Percentiles rank a stretch among this genome's conserved stretches.
Evolutionary conservation across 2,797 vertebrate species (phyloP).

Genomic region (Periparus ater): DNA sequence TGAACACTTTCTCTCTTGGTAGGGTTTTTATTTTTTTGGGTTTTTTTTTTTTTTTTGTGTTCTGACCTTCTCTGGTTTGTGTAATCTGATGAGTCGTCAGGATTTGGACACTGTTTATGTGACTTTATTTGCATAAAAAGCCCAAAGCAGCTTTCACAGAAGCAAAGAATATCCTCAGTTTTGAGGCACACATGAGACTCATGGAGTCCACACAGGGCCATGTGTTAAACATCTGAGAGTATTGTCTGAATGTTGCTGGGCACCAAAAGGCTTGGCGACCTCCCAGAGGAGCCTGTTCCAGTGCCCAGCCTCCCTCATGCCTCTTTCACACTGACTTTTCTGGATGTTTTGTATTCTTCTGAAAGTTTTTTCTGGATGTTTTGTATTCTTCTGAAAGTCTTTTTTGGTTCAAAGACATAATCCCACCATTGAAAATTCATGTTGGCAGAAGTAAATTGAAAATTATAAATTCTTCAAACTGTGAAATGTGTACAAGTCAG

Average conservation of each 20-base stretch:
- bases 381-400: background rate
- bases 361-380: background rate
- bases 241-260: background rate
- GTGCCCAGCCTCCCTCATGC: background rate
- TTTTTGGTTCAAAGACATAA: background rate
- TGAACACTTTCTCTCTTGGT: background rate
- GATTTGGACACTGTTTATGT: background rate
- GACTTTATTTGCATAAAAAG: background rate
- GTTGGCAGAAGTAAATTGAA: background rate
- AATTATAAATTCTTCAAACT: background rate
- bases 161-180: background rate
- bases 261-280: background rate
- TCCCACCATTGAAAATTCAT: background rate
- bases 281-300: background rate
- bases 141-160: background rate
- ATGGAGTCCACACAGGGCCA: background rate
- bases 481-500: background rate
- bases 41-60: fast-evolving
- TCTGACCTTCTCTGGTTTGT: background rate
- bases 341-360: background rate
- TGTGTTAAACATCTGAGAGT: background rate
- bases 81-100: background rate
- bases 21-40: background rate
- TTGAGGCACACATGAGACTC: background rate
- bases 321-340: background rate